phyloP scores from a whole-genome alignment of 2,888 invertebrate species.

The Criorhina ranunculi region DNA sequence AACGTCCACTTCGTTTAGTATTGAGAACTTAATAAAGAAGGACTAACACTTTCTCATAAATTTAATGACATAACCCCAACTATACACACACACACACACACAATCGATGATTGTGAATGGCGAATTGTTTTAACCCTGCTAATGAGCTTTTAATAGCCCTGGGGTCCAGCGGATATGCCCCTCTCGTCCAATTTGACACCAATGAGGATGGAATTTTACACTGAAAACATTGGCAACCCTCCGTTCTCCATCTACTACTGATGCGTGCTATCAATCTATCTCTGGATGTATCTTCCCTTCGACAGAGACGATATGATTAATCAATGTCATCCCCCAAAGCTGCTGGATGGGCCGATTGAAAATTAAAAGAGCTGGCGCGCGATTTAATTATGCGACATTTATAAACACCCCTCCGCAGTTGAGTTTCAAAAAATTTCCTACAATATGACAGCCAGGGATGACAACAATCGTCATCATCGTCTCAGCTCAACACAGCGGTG shows the following conservation, averaged over 20 bases:
- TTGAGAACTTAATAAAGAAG: slow-evolving; percentile 84
- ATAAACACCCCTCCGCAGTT: slow-evolving; percentile 53
- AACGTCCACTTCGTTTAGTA: slow-evolving; percentile 80
- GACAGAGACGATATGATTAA: slow-evolving; percentile 68
- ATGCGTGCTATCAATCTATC: slow-evolving; percentile 66
- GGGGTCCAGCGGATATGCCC: slow-evolving; percentile 53
- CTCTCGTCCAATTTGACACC: slow-evolving; percentile 65
- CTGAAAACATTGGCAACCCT: too few relatives aligned
- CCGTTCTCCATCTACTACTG: slow-evolving; percentile 7
- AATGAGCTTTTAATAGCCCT: slow-evolving; percentile 77
- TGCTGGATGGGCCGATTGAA: slow-evolving; percentile 74
- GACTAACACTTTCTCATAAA: slow-evolving; percentile 78
- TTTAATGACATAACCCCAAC: slow-evolving; percentile 57
- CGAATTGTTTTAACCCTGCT: slow-evolving; percentile 74
- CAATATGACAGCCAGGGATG: slow-evolving; percentile 47
- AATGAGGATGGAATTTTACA: slow-evolving; percentile 49
- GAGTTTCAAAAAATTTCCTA: slow-evolving; percentile 30
- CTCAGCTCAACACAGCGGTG: slow-evolving; percentile 2
- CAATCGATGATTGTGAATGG: slow-evolving; percentile 48
- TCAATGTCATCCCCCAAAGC: slow-evolving; percentile 73
- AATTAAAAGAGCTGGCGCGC: slow-evolving; percentile 69
- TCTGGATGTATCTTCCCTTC: slow-evolving; percentile 51
- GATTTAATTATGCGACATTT: slow-evolving; percentile 74
- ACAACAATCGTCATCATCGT: slow-evolving; percentile 43
- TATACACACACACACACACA: slow-evolving; percentile 22